phyloP scores from a whole-genome alignment of 2,113 vertebrate genomes.

The Rhea americana region DNA sequence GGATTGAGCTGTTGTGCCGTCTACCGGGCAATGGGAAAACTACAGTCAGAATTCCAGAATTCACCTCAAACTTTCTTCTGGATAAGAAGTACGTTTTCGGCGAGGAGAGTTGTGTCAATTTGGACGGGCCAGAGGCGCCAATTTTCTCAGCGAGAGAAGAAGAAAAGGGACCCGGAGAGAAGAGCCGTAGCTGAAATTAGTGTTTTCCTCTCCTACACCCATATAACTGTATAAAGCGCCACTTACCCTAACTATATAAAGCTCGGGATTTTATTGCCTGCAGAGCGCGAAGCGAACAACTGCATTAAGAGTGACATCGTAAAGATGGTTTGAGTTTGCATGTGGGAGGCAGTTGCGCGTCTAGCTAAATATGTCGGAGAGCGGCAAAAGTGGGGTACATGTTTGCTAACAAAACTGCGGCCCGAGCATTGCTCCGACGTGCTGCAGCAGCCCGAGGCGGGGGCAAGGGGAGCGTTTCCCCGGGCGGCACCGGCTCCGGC shows the following conservation, averaged over 20 bases:
- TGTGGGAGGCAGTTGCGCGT: neutral
- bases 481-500: neutral
- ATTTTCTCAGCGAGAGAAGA: neutral
- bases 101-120: neutral
- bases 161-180: neutral
- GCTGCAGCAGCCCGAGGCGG: neutral
- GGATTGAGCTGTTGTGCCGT: conserved; percentile 91
- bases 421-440: neutral
- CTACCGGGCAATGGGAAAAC: conserved; percentile 84
- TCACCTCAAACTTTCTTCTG: neutral
- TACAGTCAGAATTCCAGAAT: conserved; percentile 60
- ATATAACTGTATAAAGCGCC: neutral
- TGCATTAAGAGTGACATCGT: neutral
- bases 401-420: neutral
- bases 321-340: neutral
- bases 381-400: too few relatives aligned
- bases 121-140: neutral
- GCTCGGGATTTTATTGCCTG: neutral
- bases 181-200: neutral
- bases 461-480: neutral
- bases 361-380: neutral
- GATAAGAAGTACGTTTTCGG: neutral
- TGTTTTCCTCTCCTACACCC: neutral
- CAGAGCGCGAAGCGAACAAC: neutral
- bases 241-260: neutral